Base-by-base conservation (phyloP, 2,113 vertebrate genomes). In the Phainopepla nitens region DNA sequence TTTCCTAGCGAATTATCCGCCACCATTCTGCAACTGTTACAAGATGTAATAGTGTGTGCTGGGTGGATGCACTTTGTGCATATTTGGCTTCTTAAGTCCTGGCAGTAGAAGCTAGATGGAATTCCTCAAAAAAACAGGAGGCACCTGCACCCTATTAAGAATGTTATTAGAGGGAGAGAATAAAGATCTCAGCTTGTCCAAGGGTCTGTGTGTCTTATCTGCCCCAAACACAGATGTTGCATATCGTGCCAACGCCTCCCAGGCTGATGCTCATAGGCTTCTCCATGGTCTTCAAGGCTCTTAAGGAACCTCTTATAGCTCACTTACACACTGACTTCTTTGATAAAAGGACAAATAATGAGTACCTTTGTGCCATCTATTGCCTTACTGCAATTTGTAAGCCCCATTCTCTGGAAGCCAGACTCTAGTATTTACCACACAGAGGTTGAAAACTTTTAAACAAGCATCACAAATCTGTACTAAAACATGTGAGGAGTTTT, bases 91-190 rank as follows among this genome's bases (percentile, higher is more conserved):
- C 71, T 54, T 83, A 73, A 70, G 17, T 73, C 39, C 56, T 94
- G 95, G 93, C 91, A 91, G 64, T 47, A 33, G 60, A 77, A 91
- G 24, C 19, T 89, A 49, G 69, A 71, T 95, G 86, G 53, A 97
- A 96, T 93, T 92, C 91, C 64, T 89, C 86, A 93, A 70, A 93
- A 91, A 82, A 94, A 87, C 91, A 71, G 68, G 39, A 95, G 94
- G 91, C 91, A 97, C 93, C 94, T 96, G 96, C 80, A 93, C 83
- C 56, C 89, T 78, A 78, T 87, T 87, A 91, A 72, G 86, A 95
- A 84, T 92, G 71, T 92, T 95, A 75, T 92, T 94, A 87, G 64
- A 62, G 29, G 19, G 64, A 87, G 49, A 94, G 33, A 90, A 92
- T 87, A 95, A 96, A 81, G 80, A 78, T 51, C 89, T 93, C 76